phyloP scores from a whole-genome alignment of 2,113 vertebrate species.

The Notechis scutatus region DNA sequence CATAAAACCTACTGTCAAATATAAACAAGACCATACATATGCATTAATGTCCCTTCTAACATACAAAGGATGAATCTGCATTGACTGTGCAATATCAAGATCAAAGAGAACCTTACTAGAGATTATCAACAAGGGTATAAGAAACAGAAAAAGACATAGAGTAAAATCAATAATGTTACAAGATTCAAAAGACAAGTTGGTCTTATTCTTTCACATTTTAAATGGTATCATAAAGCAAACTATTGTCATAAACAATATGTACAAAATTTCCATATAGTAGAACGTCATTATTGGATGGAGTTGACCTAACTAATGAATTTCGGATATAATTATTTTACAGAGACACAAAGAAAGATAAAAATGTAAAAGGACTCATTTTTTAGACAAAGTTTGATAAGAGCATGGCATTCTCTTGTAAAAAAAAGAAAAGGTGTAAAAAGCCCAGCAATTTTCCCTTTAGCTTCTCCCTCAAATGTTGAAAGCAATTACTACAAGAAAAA shows the following conservation, averaged over 20 bases:
- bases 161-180: background rate
- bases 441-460: background rate
- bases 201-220: background rate
- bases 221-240: background rate
- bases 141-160: background rate
- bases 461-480: background rate
- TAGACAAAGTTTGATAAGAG: background rate
- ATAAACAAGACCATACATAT: background rate
- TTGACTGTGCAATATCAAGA: background rate
- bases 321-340: background rate
- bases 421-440: background rate
- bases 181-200: background rate
- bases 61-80: background rate
- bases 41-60: background rate
- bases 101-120: background rate
- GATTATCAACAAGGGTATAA: background rate
- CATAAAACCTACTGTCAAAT: background rate
- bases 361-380: background rate
- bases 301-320: background rate
- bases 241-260: background rate
- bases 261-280: background rate
- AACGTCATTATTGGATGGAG: background rate
- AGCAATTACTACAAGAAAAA: background rate
- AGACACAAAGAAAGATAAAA: background rate
- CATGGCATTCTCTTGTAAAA: background rate